Evolutionary conservation across 2,797 vertebrate genomes (phyloP), one percentile per base, ranked within the genome.

Genomic region (Rhodeus uyekii): DNA sequence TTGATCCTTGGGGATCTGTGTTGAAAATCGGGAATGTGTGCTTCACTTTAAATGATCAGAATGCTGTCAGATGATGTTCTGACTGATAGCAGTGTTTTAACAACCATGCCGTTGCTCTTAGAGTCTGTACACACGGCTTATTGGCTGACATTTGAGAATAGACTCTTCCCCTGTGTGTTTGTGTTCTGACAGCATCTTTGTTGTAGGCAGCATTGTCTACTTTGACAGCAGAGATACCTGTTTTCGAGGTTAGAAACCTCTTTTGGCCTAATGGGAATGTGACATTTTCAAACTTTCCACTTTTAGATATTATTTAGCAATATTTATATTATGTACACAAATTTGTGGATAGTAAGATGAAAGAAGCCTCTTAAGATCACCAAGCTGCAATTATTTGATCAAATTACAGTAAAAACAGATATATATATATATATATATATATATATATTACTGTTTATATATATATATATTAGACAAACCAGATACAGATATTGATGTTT

Each of bases 71-170:
- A 22, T 61, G 58, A 46, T 63, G 27, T 14, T 14, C 63, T 1
- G 74, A 46, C 39, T 32, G 39, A 48, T 76, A 18, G 39, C 75
- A 16, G 39, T 76, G 75, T 64, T 75, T 55, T 12, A 34, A 53
- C 24, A 75, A 46, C 24, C 50, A 38, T 60, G 39, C 5, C 73
- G 36, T 38, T 76, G 63, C 1, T 60, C 7, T 13, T 36, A 27
- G 38, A 34, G 16, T n/a, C 27, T 60, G 64, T 60, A 68, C 81
- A 76, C 73, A 61, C 44, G 72, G 76, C 73, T 68, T 76, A 22
- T 68, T 68, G 44, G 50, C 63, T 76, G 73, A 77, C 29, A 36
- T 82, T 65, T 44, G 73, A 77, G 53, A 69, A 76, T 48, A 61
- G 73, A 58, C 27, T 46, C 38, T 22, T 27, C 18, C 48, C 13